These are phyloP conservation scores for Drosophila trapezifrons DNA, from an alignment of 1,140 invertebrate genomes.

Conservation along the genomic window DNA sequence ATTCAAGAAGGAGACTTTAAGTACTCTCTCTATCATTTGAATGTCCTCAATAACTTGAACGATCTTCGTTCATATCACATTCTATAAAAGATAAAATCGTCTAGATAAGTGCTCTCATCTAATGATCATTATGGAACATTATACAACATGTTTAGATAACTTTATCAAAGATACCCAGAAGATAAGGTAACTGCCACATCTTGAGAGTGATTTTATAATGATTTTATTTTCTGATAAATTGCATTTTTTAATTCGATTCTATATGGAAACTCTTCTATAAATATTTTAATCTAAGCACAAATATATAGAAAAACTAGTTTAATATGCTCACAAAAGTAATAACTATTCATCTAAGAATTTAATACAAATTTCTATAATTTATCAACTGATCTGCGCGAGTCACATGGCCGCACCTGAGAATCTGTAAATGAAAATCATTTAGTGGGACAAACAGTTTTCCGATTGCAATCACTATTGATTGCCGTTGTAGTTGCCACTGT, in stretches of 20 bases:
- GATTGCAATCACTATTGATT: constrained; percentile 26
- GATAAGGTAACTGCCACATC: constrained; percentile 26
- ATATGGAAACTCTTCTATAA: no score
- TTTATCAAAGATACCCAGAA: constrained; percentile 11
- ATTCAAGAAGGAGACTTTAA: no score
- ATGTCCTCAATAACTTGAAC: constrained; percentile 5
- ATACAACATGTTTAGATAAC: constrained; percentile 27
- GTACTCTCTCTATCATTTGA: background rate
- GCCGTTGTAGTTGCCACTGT: background rate
- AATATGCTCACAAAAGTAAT: no score
- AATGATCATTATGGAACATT: constrained; percentile 35
- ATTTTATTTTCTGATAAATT: no score
- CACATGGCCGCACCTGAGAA: constrained; percentile 16
- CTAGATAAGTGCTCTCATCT: constrained; percentile 10
- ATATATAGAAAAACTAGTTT: no score
- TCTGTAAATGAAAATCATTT: constrained; percentile 1
- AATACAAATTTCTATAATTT: background rate
- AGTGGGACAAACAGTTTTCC: constrained; percentile 10
- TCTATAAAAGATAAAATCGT: constrained; percentile 22
- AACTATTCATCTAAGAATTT: background rate
- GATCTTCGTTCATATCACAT: constrained; percentile 14
- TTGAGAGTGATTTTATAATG: constrained; percentile 1
- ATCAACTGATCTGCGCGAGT: background rate
- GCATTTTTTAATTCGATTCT: no score
- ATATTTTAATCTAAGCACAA: no score